Evolutionary conservation across 2,113 vertebrate genomes (phyloP).

Genomic region (Psilopsiagon aymara): DNA sequence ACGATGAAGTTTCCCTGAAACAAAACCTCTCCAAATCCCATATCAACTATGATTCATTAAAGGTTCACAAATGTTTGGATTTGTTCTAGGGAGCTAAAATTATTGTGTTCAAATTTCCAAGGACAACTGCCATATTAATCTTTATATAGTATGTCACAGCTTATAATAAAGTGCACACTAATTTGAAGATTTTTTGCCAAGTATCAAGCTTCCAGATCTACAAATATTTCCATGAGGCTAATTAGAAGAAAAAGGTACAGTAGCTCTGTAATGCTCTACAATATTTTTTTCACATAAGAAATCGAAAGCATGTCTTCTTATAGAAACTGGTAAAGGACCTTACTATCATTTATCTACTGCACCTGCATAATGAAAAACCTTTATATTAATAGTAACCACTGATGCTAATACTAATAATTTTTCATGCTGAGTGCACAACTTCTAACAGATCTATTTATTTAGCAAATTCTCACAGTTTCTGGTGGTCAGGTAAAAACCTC

Average conservation of each 20-base stretch:
- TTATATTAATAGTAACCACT: not conserved
- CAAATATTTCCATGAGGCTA: not conserved
- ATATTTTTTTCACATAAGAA: not conserved
- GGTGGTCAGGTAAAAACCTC: not conserved
- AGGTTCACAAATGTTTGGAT: not conserved
- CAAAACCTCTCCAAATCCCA: not conserved
- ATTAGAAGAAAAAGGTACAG: not conserved
- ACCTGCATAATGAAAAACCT: not conserved
- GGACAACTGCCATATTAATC: not conserved
- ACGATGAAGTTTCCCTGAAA: not conserved
- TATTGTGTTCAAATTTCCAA: not conserved
- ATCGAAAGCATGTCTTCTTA: not conserved
- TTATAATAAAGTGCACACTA: not conserved
- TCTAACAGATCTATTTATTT: not conserved
- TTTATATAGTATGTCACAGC: not conserved
- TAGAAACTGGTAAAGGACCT: not conserved
- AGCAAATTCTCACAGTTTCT: not conserved
- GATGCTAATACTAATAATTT: not conserved
- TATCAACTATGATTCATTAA: not conserved
- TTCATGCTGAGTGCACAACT: not conserved
- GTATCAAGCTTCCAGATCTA: not conserved
- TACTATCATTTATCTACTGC: not conserved
- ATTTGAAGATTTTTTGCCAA: not conserved
- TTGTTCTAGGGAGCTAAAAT: not conserved
- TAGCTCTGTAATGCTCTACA: not conserved